Evolutionary conservation across 2,888 invertebrate genomes (phyloP), one percentile per base, ranked within the genome.

Genomic region (Clanis bilineata): DNA sequence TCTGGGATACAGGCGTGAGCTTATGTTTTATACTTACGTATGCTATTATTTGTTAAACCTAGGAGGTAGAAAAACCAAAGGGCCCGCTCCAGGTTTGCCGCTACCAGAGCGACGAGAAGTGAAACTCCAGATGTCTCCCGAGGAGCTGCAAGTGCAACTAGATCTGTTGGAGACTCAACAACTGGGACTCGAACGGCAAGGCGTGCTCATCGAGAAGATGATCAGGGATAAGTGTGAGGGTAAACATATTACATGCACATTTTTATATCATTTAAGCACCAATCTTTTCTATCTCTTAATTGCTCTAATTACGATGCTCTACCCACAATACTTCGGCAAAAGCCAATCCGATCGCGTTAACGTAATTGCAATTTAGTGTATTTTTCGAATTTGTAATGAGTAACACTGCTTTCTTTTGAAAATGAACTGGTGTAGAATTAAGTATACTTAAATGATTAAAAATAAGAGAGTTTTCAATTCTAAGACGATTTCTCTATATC

Each of bases 171-270:
- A 98, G 83, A 94, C 96, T 56, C 97, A 98, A 79, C 96, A 97
- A 77, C 96, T 96, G 68, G 97, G 97, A 18, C 92, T 98, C 57
- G 98, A 98, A 83, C 94, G 96, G 62, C 97, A 98, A 82, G 98
- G 98, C 45, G 96, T 98, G n/a, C 94, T 95, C 68, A 93, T 98
- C 70, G 98, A 98, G 83, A 95, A 96, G 78, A 95, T 96, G 84
- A 98, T 98, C 69, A 94, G 98, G 72, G 95, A 95, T 79, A 96
- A 96, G 87, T 96, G 95, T 81, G 96, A 96, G 88, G 91, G 92
- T 92, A 88, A 85, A 82, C 78, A 74, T 71, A 63, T 62, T 69
- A 63, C 38, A 58, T 39, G 58, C 58, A 58, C 58, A 18, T 58
- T 47, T 25, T 32, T 64, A 57, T 60, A 66, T 59, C 58, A 56